Base-by-base conservation (phyloP, 92 coral and sea anemone species). In the Blastomussa wellsi region DNA sequence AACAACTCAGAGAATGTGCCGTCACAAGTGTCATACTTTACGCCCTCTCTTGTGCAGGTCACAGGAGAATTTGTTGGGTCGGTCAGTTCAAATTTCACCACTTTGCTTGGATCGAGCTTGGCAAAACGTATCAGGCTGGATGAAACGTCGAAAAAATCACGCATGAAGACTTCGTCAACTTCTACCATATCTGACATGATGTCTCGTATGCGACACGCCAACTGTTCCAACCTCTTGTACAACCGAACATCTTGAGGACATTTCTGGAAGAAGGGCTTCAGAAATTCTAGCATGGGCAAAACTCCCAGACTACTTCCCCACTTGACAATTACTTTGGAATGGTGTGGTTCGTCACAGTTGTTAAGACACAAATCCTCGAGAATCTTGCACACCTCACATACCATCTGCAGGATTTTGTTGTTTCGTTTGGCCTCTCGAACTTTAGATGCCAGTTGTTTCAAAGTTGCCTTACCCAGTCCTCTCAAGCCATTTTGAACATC, bases 1-100 rank as follows among this genome's bases (percentile, higher is more conserved):
- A 78, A 59, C 37, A 15, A 5, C 82, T 78, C 35, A 78, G 49
- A 78, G 72, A 24, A 78, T 37, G 81, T 77, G 47, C 55, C 44
- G 19, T n/a, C 1, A 39, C 33, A 9, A 7, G 3, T 2, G 28
- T 51, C 31, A 20, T 77, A 77, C 68, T 19, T 33, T 33, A 53
- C 19, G 1, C 47, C 28, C 3, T 55, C 81, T 5, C 68, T 19
- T 55, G 1, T 1, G 41, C 48, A 53, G 5, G 19, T 10, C 42
- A 77, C 39, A 1, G 81, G 13, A 22, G 32, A 20, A 35, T 77
- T 51, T 4, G 39, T 2, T 24, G 49, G 55, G 68, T 53, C 81
- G 5, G 1, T 52, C 19, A 77, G 33, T 22, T 77, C 81, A 51
- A 77, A 77, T 19, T 49, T 33, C 62, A 78, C 82, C 71, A 79